These are phyloP conservation scores for Spilogale gracilis DNA, from an alignment of 2,113 vertebrate species.

Conservation along the genomic window DNA sequence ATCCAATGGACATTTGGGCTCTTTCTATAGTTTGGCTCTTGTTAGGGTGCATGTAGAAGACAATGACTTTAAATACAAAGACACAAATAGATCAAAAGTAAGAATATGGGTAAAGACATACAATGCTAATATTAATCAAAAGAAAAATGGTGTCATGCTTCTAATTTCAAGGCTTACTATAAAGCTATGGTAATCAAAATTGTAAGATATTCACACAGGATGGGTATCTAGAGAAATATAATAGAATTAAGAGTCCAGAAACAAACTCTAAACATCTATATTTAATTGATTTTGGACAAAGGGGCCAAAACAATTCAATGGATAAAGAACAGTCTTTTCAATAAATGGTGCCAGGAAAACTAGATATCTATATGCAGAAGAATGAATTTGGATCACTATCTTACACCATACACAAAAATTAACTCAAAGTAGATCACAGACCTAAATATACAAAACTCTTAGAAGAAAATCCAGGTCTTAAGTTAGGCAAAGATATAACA, in stretches of 20 bases:
- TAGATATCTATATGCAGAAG: background rate
- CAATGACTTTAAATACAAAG: background rate
- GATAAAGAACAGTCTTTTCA: background rate
- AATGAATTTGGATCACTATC: background rate
- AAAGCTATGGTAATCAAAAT: background rate
- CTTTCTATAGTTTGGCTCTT: background rate
- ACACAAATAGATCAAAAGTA: background rate
- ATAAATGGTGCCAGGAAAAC: background rate
- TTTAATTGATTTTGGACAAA: conserved; percentile 3
- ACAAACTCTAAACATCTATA: background rate
- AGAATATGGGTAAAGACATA: background rate
- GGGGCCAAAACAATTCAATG: background rate
- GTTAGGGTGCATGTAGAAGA: background rate
- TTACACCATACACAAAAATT: background rate
- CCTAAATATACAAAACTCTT: background rate
- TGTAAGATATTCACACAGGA: background rate
- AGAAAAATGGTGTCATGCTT: background rate
- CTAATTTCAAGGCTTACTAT: background rate
- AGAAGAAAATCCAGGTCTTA: background rate
- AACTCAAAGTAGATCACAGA: background rate
- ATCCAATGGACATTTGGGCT: background rate
- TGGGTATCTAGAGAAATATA: background rate
- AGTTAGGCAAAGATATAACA: background rate
- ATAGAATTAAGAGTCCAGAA: background rate
- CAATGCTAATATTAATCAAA: background rate